Conservation (phyloP, 2,888 invertebrate species). For the Agrochola circellaris region DNA sequence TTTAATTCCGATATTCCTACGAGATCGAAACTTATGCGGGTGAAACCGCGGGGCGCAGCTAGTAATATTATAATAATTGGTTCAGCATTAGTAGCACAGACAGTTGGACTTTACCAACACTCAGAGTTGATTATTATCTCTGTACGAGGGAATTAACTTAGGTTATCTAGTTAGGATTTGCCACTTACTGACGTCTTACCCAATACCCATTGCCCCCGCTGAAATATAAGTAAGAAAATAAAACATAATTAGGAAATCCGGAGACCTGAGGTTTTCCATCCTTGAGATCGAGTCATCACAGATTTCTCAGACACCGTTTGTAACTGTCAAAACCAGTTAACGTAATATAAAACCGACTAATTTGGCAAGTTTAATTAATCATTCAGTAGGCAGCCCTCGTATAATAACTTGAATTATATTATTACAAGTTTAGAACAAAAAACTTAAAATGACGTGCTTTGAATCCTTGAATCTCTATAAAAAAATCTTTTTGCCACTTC, state of each 20-base stretch:
- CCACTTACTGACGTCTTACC: constrained; percentile 8
- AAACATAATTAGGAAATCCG: constrained; percentile 9
- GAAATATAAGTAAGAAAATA: neutral
- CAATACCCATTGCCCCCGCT: constrained; percentile 6
- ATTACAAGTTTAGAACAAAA: constrained; percentile 56
- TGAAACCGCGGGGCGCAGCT: too few species aligned
- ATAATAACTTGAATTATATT: constrained; percentile 49
- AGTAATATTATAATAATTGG: too few species aligned
- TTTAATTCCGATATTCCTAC: too few species aligned
- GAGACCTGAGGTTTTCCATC: constrained; percentile 1
- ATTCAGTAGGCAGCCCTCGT: constrained; percentile 29
- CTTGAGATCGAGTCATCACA: constrained; percentile 21
- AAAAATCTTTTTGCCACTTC: constrained; percentile 77
- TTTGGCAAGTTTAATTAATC: constrained; percentile 59
- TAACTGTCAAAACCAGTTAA: constrained; percentile 49
- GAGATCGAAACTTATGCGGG: too few species aligned
- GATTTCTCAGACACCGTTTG: constrained; percentile 17
- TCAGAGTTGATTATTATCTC: neutral
- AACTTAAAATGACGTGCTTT: constrained; percentile 63
- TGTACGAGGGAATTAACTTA: neutral
- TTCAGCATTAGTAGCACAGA: constrained; percentile 4
- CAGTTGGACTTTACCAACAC: constrained; percentile 5
- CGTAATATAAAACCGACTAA: constrained; percentile 29
- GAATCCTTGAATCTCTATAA: constrained; percentile 77
- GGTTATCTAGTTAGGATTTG: neutral